Base-by-base conservation (phyloP, 2,888 invertebrate species). In the Drosophila diplacantha region DNA sequence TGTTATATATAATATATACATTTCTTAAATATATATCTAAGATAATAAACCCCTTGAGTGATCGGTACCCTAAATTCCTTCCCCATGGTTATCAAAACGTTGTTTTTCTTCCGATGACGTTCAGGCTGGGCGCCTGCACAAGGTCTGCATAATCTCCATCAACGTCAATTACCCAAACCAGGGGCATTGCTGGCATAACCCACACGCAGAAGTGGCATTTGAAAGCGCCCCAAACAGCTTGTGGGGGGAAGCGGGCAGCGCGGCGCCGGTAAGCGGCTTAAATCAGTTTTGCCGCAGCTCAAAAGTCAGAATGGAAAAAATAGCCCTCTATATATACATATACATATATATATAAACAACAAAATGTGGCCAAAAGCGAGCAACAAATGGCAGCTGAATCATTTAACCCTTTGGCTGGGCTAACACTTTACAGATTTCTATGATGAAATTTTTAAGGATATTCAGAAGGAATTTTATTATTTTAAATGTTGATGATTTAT, bases 121-220 rank as follows among this genome's bases (percentile, higher is more conserved):
- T 14, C 18, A 51, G 24, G 35, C 8, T 22, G 41, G 18, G n/a
- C 35, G 66, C 18, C 49, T 37, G 18, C 67, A 34, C 22, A 34
- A 32, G 35, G 52, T 60, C 68, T 71, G 70, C 75, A 70, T 83
- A 81, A 81, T 83, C 81, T 74, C 61, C 60, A 65, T 72, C 69
- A 74, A 73, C 82, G 80, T 75, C 84, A 81, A 82, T 81, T 81
- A 81, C 81, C 76, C 84, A 81, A 71, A 71, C 81, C 79, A 68
- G 50, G 32, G 56, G 35, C 31, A 39, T 26, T 14, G 18, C 14
- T 18, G 26, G 34, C 46, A 41, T n/a, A 26, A 29, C 51, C 68
- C 69, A 60, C 57, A 63, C 70, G 64, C 68, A 60, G 57, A 71
- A 75, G 62, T 69, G 71, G 57, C 65, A 63, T 69, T 81, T 47